Base-by-base conservation (phyloP, 64 coral and sea anemone species). In the Montipora foliosa region DNA sequence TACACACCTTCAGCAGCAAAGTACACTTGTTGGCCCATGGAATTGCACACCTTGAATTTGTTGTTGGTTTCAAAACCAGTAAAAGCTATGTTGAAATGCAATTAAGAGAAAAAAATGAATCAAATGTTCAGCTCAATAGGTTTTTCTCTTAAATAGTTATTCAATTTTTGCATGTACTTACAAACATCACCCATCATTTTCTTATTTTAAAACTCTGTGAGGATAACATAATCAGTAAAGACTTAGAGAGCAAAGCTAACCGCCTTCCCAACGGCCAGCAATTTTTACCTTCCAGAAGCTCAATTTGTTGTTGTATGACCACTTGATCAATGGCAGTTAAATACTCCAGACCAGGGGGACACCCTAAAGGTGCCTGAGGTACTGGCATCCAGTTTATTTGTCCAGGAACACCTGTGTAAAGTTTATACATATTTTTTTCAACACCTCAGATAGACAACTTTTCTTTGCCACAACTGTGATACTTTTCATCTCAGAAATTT, bases 61-160 rank as follows among this genome's bases (percentile, higher is more conserved):
- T 95, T 95, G 80, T 88, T 87, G 19, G 87, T 82, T 74, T 95
- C 94, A 95, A 90, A 95, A 10, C 94, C 94, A 60, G 89, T 92
- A 17, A 95, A 95, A 74, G 91, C 94, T 95, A 72, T n/a, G 22
- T 29, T 58, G 19, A 46, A 87, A 66, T 8, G 14, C 48, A 87
- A 57, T 57, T 6, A 57, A 57, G 11, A 6, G 11, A 11, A 57
- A 57, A 57, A 57, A 6, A 57, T 3, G 1, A 1, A 57, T 57
- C 11, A 57, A 6, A 57, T 8, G 6, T 57, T 8, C 6, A 57
- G 59, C 6, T 8, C 11, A 57, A 57, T 57, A 57, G 37, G 37
- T 37, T 37, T 37, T 37, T 37, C 37, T 37, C 37, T 2, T 37
- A 37, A 37, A 37, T 37, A 37, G 37, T 37, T 37, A 37, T 37